A percentile compares a stretch with the other conserved stretches of the same genome.
Conservation (phyloP, 2,113 vertebrate species). For the Psilopogon haemacephalus region DNA sequence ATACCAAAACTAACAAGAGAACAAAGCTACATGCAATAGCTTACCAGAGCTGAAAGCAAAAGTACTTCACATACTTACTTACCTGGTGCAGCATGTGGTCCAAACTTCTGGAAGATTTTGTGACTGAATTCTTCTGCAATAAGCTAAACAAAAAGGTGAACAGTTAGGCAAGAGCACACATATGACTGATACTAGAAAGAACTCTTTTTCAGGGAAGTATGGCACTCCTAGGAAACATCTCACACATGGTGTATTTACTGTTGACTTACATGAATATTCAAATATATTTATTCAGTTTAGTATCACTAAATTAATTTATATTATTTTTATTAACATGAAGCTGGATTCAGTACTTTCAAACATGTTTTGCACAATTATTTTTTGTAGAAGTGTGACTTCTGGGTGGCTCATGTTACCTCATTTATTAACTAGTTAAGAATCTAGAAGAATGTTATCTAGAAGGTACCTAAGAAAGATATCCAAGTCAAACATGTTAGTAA, state of each 20-base stretch:
- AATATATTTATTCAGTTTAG: background rate
- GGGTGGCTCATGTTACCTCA: background rate
- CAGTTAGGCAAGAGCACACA: background rate
- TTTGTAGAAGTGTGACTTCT: background rate
- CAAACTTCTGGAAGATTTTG: slow-evolving; percentile 80
- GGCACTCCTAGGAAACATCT: background rate
- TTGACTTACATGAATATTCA: background rate
- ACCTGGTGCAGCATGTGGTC: slow-evolving; percentile 81
- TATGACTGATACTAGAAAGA: background rate
- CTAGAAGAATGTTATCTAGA: background rate
- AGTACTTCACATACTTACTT: background rate
- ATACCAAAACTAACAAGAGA: background rate
- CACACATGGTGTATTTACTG: background rate
- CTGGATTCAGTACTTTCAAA: background rate
- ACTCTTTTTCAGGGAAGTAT: background rate
- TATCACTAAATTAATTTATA: background rate
- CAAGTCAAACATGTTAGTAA: background rate
- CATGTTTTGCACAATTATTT: background rate
- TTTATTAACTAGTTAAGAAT: background rate
- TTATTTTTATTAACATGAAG: background rate
- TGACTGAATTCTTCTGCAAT: slow-evolving; percentile 94
- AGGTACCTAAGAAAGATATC: background rate
- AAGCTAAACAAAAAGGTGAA: slow-evolving; percentile 75
- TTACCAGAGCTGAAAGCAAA: background rate
- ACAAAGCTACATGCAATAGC: background rate